Evolutionary conservation across 2,888 invertebrate genomes (phyloP).

Genomic region (Odontothrips loti): DNA sequence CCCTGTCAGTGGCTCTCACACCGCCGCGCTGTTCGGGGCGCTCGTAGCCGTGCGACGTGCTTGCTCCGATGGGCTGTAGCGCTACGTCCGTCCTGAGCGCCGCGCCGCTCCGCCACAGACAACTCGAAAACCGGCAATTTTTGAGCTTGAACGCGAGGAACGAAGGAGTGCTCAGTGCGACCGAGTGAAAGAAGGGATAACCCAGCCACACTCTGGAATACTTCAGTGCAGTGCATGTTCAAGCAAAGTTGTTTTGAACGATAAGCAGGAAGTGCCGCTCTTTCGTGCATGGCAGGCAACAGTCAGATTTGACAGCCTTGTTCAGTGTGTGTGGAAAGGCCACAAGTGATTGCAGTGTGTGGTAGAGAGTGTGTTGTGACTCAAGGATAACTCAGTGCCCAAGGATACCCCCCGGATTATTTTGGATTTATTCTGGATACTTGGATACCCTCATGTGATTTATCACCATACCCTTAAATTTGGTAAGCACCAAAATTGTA

Average conservation of each 20-base stretch:
- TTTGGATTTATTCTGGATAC: neutral
- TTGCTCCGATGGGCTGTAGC: neutral
- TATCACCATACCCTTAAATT: neutral
- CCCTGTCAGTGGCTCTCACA: conserved; percentile 1
- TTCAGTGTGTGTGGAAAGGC: neutral
- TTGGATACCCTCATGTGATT: conserved; percentile 15
- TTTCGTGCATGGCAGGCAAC: neutral
- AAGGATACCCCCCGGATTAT: neutral
- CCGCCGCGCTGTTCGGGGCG: neutral
- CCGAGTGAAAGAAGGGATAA: no score
- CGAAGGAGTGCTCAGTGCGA: no score
- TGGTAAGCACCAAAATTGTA: neutral
- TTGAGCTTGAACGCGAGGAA: no score
- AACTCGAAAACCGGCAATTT: no score
- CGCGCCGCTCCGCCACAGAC: no score
- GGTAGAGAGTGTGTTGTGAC: neutral
- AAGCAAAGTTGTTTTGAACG: no score
- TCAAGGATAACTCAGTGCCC: neutral
- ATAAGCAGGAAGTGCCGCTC: neutral
- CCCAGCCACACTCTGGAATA: no score
- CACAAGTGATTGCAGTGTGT: neutral
- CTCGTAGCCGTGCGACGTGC: neutral
- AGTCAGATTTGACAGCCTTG: neutral
- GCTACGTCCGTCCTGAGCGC: no score
- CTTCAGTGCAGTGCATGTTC: no score